Evolutionary conservation across 2,113 vertebrate species (phyloP).

Genomic region (Pyxicephalus adspersus): DNA sequence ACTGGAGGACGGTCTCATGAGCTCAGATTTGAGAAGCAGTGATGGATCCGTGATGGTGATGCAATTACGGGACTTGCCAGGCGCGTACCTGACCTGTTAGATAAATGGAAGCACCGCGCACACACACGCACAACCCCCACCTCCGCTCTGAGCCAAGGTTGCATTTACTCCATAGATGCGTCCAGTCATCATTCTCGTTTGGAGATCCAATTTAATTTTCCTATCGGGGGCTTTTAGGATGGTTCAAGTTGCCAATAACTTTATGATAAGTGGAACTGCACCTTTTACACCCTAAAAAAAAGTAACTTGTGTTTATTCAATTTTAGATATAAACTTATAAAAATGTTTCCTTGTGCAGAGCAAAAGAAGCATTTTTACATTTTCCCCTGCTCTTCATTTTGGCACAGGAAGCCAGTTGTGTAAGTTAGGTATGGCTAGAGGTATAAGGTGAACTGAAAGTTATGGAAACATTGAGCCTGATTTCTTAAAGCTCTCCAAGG

Average conservation of each 20-base stretch:
- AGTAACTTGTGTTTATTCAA: no score
- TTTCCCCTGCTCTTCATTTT: no score
- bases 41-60: slow-evolving; percentile 50
- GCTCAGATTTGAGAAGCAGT: slow-evolving; percentile 29
- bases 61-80: slow-evolving; percentile 53
- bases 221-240: slow-evolving; percentile 39
- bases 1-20: slow-evolving; percentile 3
- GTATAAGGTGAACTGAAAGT: no score
- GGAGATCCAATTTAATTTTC: slow-evolving; percentile 24
- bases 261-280: neutral
- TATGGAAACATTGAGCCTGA: no score
- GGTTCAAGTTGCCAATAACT: slow-evolving; percentile 25
- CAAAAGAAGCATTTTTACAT: no score
- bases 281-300: no score
- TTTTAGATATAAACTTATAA: no score
- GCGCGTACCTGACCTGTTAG: slow-evolving; percentile 39
- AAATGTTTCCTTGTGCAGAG: no score
- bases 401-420: no score
- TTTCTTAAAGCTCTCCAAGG: no score
- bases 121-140: neutral
- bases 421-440: no score
- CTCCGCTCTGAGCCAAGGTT: slow-evolving; percentile 20
- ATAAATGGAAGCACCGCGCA: slow-evolving; percentile 15
- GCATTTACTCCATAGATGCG: slow-evolving; percentile 32
- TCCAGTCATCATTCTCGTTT: neutral